A percentile compares a stretch with the other conserved stretches of the same genome.
phyloP scores from a whole-genome alignment of 2,797 vertebrate species.

The Okamejei kenojei region DNA sequence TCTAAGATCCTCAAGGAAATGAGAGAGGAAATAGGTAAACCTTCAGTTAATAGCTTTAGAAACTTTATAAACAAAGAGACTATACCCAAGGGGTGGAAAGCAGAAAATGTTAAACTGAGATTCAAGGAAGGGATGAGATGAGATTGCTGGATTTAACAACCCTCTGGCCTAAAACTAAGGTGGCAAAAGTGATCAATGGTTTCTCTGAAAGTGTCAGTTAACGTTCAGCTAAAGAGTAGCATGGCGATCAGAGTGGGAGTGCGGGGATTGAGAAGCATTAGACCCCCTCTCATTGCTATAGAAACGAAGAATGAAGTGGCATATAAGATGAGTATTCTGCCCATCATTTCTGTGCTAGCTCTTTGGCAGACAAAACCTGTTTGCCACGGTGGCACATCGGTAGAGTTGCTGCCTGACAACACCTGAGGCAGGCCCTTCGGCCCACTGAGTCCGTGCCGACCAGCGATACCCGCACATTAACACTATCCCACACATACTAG shows the following conservation, averaged over 20 bases:
- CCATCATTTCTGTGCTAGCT: not conserved
- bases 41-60: constrained; percentile 17
- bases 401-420: no score
- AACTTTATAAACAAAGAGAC: not conserved
- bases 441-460: no score
- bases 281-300: not conserved
- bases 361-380: not conserved
- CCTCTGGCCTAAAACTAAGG: not conserved
- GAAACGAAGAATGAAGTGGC: not conserved
- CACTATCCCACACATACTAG: no score
- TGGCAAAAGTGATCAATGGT: not conserved
- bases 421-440: no score
- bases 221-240: not conserved
- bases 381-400: no score
- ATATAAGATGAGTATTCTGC: not conserved
- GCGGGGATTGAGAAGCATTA: not conserved
- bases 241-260: not conserved
- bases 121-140: not conserved
- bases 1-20: not conserved
- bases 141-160: not conserved
- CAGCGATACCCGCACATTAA: no score
- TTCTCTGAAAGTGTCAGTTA: not conserved
- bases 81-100: not conserved
- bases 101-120: not conserved
- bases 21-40: constrained; percentile 26